Percentiles rank a stretch among this genome's conserved stretches.
Evolutionary conservation across 2,797 vertebrate species (phyloP).

Genomic region (Melanotaenia nigrans): DNA sequence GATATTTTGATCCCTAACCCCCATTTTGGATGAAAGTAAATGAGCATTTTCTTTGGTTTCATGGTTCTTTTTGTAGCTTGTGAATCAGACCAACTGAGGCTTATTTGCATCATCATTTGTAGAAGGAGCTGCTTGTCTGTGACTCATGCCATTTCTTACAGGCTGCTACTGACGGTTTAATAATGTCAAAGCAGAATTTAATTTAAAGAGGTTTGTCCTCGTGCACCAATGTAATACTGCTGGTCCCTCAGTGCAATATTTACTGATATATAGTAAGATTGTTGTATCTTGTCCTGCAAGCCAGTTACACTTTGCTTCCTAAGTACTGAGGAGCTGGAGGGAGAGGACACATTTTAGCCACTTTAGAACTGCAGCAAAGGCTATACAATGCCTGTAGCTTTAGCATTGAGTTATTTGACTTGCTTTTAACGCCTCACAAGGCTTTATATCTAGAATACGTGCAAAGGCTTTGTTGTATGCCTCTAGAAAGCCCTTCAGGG

Average conservation of each 20-base stretch:
- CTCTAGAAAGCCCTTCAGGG: slow-evolving; percentile 27
- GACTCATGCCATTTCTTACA: slow-evolving; percentile 6
- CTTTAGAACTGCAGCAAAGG: slow-evolving; percentile 10
- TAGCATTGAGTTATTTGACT: neutral
- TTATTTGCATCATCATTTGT: slow-evolving; percentile 4
- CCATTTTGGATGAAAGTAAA: neutral
- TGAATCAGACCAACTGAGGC: slow-evolving; percentile 5
- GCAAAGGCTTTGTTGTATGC: slow-evolving; percentile 5
- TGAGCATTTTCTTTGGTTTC: slow-evolving; percentile 17
- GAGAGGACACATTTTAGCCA: neutral
- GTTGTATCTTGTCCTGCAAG: neutral
- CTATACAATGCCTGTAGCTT: slow-evolving; percentile 2
- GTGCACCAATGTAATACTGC: neutral
- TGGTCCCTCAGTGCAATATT: neutral
- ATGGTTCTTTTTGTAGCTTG: neutral
- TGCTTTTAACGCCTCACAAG: slow-evolving; percentile 4
- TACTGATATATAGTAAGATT: slow-evolving; percentile 1
- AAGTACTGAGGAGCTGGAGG: neutral
- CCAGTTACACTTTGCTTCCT: neutral
- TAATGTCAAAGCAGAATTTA: neutral
- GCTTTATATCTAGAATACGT: slow-evolving; percentile 1
- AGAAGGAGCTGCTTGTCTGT: neutral
- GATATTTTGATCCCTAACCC: slow-evolving; percentile 9
- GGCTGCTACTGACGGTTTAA: neutral
- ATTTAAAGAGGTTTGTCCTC: neutral